Evolutionary conservation across 2,797 vertebrate genomes (phyloP), one percentile per base, ranked within the genome.

Genomic region (Halcyon smyrnensis): DNA sequence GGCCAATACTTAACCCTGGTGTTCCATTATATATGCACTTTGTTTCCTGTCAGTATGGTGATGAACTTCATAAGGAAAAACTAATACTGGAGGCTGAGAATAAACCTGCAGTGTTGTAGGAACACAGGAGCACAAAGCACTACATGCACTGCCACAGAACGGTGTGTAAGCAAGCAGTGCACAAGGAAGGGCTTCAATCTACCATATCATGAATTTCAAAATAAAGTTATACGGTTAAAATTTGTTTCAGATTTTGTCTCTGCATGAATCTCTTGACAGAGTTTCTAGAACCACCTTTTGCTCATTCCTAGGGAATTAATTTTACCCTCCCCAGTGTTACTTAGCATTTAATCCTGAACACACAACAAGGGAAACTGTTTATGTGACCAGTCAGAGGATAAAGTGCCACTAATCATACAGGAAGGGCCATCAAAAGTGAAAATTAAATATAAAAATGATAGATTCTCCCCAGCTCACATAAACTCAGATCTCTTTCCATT

Each of bases 1-100:
- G 71, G 68, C 95, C 96, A 97, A 93, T 92, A 89, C 77, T 94
- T 95, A 89, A 96, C 34, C 19, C 46, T 20, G 30, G 45, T 77
- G 54, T 89, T 97, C 84, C 46, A 68, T 93, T 97, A 95, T 93
- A 87, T 41, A 88, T 69, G 63, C 64, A 78, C 41, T 87, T 92
- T 92, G 45, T 84, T 97, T 94, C 82, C 80, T 95, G 75, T 91
- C 77, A 90, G 27, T 90, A 32, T 84, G 37, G 84, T 85, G 94
- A 92, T 56, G 53, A 97, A 95, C 88, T 96, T 90, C 75, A 80
- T 67, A 92, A 97, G 85, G 60, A 87, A 96, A 96, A 97, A 59
- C 21, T 91, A 82, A 83, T 82, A 62, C 41, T 77, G 53, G 75
- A 75, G 43, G 46, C 57, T 89, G 59, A 56, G 54, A 87, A 85